A percentile compares a stretch with the other conserved stretches of the same genome.
Conservation (phyloP, 1,140 invertebrate species). For the Limonius californicus region DNA sequence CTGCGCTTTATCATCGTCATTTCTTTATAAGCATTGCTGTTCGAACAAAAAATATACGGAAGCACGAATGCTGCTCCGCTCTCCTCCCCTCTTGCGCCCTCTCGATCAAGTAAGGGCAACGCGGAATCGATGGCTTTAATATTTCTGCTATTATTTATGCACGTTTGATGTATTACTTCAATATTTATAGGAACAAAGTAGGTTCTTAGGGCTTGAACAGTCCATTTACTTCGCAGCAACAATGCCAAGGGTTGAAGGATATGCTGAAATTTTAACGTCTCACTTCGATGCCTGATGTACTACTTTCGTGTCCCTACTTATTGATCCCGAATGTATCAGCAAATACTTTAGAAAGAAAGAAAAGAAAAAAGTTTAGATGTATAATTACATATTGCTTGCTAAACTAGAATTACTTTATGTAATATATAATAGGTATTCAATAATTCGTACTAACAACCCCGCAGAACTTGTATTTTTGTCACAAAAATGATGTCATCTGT, state of each 20-base stretch:
- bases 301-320: neutral
- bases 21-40: constrained; percentile 13
- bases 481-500: too few relatives aligned
- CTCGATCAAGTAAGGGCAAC: neutral
- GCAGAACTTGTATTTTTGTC: too few relatives aligned
- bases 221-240: constrained; percentile 1
- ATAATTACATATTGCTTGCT: neutral
- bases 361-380: neutral
- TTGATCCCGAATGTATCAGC: too few relatives aligned
- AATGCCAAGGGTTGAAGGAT: neutral
- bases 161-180: constrained; percentile 13
- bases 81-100: too few relatives aligned
- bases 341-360: neutral
- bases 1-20: constrained; percentile 9
- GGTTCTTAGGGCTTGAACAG: constrained; percentile 1
- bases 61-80: neutral
- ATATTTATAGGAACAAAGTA: constrained; percentile 9
- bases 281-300: neutral
- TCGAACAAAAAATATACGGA: constrained; percentile 5
- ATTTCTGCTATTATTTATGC: constrained; percentile 11
- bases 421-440: too few relatives aligned
- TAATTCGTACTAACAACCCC: too few relatives aligned
- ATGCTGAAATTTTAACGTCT: neutral
- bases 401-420: neutral
- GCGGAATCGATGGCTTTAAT: constrained; percentile 8